Evolutionary conservation across 1,140 invertebrate genomes (phyloP).

Genomic region (Drusus annulatus): DNA sequence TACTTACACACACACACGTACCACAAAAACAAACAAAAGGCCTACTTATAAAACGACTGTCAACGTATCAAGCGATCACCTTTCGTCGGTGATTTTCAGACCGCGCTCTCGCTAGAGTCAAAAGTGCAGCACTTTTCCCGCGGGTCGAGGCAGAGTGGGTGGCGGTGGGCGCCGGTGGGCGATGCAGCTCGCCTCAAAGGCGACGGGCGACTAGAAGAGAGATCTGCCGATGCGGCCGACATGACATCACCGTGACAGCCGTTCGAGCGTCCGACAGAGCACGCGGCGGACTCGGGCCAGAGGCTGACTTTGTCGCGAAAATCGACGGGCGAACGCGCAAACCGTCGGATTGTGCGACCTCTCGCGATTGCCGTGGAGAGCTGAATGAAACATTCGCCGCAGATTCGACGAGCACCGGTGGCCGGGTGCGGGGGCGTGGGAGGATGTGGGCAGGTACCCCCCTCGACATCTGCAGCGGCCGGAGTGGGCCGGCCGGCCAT

Average conservation of each 20-base stretch:
- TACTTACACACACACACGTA: no score
- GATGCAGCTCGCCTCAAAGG: slow-evolving; percentile 11
- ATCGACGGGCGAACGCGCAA: background rate
- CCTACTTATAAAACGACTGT: no score
- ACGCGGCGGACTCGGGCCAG: background rate
- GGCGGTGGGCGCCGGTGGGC: slow-evolving; percentile 7
- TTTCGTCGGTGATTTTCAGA: no score
- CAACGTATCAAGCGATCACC: no score
- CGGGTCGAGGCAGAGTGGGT: background rate
- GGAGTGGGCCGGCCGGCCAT: background rate
- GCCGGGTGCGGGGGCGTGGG: slow-evolving; percentile 2
- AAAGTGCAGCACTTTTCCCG: slow-evolving; percentile 4
- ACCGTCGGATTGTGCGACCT: background rate
- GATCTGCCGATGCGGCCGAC: slow-evolving; percentile 8
- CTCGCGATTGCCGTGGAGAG: no score
- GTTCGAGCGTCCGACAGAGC: background rate
- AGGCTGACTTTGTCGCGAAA: background rate
- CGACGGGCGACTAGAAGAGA: background rate
- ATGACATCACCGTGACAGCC: slow-evolving; percentile 24
- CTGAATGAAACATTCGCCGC: background rate
- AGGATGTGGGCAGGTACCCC: background rate
- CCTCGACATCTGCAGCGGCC: background rate
- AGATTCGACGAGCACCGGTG: background rate
- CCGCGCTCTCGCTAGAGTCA: no score
- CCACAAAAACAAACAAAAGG: no score